phyloP scores from a whole-genome alignment of 2,113 vertebrate genomes.

The Gymnobelideus leadbeateri region DNA sequence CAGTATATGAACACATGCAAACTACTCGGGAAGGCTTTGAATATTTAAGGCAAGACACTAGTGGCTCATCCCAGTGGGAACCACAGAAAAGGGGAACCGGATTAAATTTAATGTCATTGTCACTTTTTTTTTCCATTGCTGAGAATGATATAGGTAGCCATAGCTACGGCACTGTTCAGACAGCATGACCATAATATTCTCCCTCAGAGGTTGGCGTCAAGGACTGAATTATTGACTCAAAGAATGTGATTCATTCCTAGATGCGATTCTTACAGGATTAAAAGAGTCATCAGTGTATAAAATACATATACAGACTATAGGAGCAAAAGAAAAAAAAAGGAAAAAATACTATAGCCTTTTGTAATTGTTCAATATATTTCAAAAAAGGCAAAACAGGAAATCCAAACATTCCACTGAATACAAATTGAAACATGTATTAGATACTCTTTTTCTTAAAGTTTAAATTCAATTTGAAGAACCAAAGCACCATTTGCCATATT shows the following conservation, averaged over 20 bases:
- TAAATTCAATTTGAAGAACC: conserved; percentile 49
- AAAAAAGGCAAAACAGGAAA: conserved; percentile 41
- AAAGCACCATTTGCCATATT: conserved; percentile 25
- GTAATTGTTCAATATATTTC: conserved; percentile 49
- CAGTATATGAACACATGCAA: conserved; percentile 88
- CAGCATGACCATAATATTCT: conserved; percentile 95
- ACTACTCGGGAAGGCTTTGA: conserved; percentile 88
- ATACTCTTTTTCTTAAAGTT: conserved; percentile 2
- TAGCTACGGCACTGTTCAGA: conserved; percentile 93
- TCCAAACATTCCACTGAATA: conserved; percentile 33
- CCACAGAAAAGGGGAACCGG: conserved; percentile 95
- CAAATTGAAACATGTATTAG: conserved; percentile 5
- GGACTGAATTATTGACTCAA: conserved; percentile 89
- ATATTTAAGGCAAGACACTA: conserved; percentile 91
- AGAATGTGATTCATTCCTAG: conserved; percentile 88
- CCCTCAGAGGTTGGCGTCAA: conserved; percentile 89
- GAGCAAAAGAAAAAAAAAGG: conserved; percentile 62
- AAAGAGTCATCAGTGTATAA: conserved; percentile 84
- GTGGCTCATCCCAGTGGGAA: conserved; percentile 94
- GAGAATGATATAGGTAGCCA: conserved; percentile 98
- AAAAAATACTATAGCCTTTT: conserved; percentile 53
- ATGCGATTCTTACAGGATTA: conserved; percentile 84
- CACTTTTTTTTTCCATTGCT: conserved; percentile 93
- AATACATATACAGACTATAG: conserved; percentile 71
- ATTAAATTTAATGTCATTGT: conserved; percentile 99